Base-by-base conservation (phyloP, 1,140 invertebrate genomes). In the Cepaea nemoralis region DNA sequence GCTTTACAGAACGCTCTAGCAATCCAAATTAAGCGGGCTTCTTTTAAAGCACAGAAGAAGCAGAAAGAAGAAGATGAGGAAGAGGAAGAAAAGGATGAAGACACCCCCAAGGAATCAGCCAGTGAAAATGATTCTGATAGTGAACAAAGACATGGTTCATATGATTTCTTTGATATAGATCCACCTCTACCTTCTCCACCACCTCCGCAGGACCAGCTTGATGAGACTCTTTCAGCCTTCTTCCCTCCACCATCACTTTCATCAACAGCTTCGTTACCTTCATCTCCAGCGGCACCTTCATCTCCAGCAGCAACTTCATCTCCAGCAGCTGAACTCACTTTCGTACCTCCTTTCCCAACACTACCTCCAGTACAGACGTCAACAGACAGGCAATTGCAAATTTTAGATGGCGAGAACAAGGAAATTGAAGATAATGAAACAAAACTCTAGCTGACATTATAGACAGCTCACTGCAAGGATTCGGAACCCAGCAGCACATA, bases 161-260 rank as follows among this genome's bases (percentile, higher is more conserved):
- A 83, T 75, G 84, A 85, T 63, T 63, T 85, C 1, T 74, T 85
- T 37, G 84, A 85, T 69, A 77, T 80, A 24, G 83, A 82, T 59
- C 40, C 63, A 70, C 19, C 50, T 14, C 16, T 70, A 40, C 39
- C 80, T 71, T 12, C 81, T 48, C 33, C 40, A 31, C 79, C 69
- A 40, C 75, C 80, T 50, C 12, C 71, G 71, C 33, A 40, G 66
- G 27, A 27, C 35, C 35, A 74, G n/a, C 45, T 27, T 31, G 19
- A 22, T 31, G n/a, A 31, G 3, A 27, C 5, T 31, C 16, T 42
- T 73, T 24, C 80, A 63, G 8, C 48, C 6, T 59, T 63, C 59
- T 40, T 40, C 24, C 80, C 73, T 12, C 33, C 80, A 33, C 80
- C 73, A 24, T 48, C 78, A 24, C 3, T 59, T 19, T 75, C 77